Conservation (phyloP, 2,797 vertebrate genomes). For the Pampus argenteus region DNA sequence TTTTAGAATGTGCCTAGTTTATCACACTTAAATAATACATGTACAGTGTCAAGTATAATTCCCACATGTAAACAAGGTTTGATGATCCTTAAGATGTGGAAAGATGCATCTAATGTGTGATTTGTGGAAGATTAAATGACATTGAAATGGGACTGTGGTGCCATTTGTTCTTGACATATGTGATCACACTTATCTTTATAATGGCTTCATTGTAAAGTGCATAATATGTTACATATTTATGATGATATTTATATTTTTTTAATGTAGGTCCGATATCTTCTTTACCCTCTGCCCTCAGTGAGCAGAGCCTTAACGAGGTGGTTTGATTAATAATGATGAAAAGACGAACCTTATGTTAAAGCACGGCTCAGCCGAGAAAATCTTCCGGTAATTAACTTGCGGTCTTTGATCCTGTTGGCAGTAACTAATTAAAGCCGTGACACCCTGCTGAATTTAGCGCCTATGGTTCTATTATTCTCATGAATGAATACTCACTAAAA, state of each 20-base stretch:
- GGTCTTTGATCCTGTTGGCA: constrained; percentile 12
- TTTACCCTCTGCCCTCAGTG: neutral
- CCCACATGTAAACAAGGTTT: constrained; percentile 40
- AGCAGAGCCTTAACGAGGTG: neutral
- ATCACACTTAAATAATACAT: constrained; percentile 53
- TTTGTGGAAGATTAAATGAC: constrained; percentile 59
- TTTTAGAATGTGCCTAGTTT: constrained; percentile 62
- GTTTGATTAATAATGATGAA: constrained; percentile 1
- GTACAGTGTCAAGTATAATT: constrained; percentile 59
- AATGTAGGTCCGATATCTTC: neutral
- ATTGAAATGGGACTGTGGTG: constrained; percentile 40
- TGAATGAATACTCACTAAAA: neutral
- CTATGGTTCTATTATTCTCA: neutral
- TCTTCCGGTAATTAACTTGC: constrained; percentile 15
- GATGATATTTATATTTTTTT: neutral
- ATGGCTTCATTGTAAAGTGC: neutral
- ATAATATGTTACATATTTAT: too few relatives aligned
- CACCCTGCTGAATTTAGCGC: constrained; percentile 4
- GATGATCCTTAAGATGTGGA: constrained; percentile 37
- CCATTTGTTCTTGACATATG: neutral
- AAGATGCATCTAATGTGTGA: constrained; percentile 46
- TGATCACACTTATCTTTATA: neutral
- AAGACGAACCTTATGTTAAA: constrained; percentile 16
- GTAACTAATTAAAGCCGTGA: constrained; percentile 45
- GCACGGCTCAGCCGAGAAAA: constrained; percentile 9